Base-by-base conservation (phyloP, 2,888 invertebrate species). In the Nipponacmea schrenckii region DNA sequence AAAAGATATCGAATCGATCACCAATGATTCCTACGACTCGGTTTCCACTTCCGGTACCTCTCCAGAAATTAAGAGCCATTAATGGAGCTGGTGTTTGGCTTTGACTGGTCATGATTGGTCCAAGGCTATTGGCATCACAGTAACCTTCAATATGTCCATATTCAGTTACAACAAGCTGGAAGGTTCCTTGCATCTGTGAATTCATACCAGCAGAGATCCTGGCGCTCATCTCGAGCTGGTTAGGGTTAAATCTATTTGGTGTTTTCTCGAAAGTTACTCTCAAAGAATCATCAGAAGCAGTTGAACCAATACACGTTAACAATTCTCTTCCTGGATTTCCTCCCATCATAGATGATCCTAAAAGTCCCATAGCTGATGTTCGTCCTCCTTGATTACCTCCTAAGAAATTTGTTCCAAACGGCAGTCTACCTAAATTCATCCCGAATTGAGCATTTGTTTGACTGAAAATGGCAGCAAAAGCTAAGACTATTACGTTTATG, bases 231-330 rank as follows among this genome's bases (percentile, higher is more conserved):
- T 56, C 56, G 12, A 56, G 56, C 20, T 56, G 20, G 24, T 56
- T 56, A 2, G 12, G 56, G 56, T 56, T 56, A 7, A 39, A 39
- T 39, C 39, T 39, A 39, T 39, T 39, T 39, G 39, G 39, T 20
- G 56, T 14, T 24, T 56, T 24, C 2, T 20, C 20, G 56, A 56
- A 56, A 8, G 56, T 56, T 20, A 56, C 24, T 20, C 56, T 56
- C 56, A 56, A 24, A 24, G 20, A 20, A 24, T 56, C 56, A 5
- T 56, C 56, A 12, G 56, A 24, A 3, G 24, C 56, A 20, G 56
- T 56, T 56, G 56, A 56, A 20, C 56, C 56, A 24, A 56, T 56
- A 56, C 56, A 56, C n/a, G 56, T 56, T 24, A 56, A 24, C 14
- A 24, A 12, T 24, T 20, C 20, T 56, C 24, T 20, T 39, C 39